Evolutionary conservation across 2,888 invertebrate genomes (phyloP), one percentile per base, ranked within the genome.

Genomic region (Lasioglossum figueresi): DNA sequence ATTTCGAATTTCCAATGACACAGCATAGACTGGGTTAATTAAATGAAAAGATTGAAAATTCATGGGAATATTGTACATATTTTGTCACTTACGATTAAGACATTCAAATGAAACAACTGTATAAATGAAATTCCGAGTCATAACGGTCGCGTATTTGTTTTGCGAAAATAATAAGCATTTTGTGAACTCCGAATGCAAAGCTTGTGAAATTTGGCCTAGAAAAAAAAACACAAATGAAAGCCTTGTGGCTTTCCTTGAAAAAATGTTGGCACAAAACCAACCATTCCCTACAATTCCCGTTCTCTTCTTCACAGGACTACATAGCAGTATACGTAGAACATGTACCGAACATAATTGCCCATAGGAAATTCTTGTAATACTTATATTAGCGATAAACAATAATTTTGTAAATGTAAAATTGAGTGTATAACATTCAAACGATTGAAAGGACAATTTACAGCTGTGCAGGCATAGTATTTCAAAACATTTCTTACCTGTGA

Each of bases 241-340:
- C 34, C 66, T 66, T 66, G 66, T 66, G 66, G 66, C 34, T 66
- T 66, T 34, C 66, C 66, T 66, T 66, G 66, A 66, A 66, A 34
- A 66, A 66, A 66, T 66, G 66, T 66, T 66, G 34, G 66, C 66
- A 74, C 23, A 74, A 74, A 74, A 52, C 59, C 76, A 59, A n/a
- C 71, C 1, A 16, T 12, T 27, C 63, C 19, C 34, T 34, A 66
- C 34, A 34, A 66, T 66, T 34, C 34, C 19, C 34, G 34, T 63
- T 31, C 63, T 31, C 63, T 63, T 63, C 63, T 34, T 34, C 63
- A 31, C 31, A 31, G 19, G 31, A 34, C 31, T 66, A 23, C 14
- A 27, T 27, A 59, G 34, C 19, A 19, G 6, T 31, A 34, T 66
- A 34, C 34, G 10, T 66, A 19, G 59, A 27, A 59, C 66, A 34